Base-by-base conservation (phyloP, 2,113 vertebrate genomes). In the Dipodomys stephensi region DNA sequence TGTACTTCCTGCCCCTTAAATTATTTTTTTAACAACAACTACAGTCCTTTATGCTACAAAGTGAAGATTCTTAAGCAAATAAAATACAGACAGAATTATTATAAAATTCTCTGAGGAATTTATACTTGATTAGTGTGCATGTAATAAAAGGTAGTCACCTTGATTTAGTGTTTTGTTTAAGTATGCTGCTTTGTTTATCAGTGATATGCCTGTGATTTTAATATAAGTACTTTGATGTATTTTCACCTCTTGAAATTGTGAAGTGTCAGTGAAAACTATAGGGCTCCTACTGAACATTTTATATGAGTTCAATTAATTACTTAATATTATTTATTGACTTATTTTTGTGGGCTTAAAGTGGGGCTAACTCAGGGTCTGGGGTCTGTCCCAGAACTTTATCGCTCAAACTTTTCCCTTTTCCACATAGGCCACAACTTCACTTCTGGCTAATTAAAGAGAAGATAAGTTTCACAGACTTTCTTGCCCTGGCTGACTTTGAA, bases 11-110 rank as follows among this genome's bases (percentile, higher is more conserved):
- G 53, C 15, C 53, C 53, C 81, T 83, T 77, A 90, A 72, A 35
- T 76, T 13, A 81, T 35, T 89, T 80, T 62, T 76, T 19, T 46
- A 77, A 44, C n/a, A 19, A 28, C 5, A 67, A n/a, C 23, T 68
- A 7, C 5, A 83, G 23, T 81, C 32, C 27, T 71, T 94, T 77
- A 57, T 57, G 18, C 22, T 76, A 39, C 9, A 85, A 67, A 20
- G 2, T 71, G 2, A 83, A 53, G 23, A 76, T 65, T 44, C 32
- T 90, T 49, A 57, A 44, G 35, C 71, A 92, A 86, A 72, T 53
- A 95, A 90, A 87, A 39, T 19, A 2, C 44, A 83, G 80, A 87
- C 18, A 94, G 8, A 83, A 65, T 11, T 71, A 27, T 22, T 39
- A 3, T 13, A 22, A 82, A 88, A 86, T 32, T 39, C n/a, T 44